These are phyloP conservation scores for Prochilodus magdalenae DNA, from an alignment of 2,113 vertebrate species.

Conservation along the genomic window DNA sequence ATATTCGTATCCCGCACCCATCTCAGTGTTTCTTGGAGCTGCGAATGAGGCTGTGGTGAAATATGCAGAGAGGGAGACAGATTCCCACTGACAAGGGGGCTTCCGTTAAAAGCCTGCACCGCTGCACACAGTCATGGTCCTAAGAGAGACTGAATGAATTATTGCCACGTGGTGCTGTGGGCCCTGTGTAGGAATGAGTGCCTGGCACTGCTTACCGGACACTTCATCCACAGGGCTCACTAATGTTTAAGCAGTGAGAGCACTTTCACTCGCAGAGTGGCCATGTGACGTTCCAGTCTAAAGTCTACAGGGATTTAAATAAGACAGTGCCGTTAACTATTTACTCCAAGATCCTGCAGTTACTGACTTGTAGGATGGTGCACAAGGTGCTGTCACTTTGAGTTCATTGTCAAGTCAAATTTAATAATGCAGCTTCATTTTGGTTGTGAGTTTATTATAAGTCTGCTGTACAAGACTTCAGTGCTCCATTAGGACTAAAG, in stretches of 20 bases:
- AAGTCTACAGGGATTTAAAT: not conserved
- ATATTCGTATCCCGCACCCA: no score
- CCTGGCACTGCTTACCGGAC: not conserved
- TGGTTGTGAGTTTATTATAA: not conserved
- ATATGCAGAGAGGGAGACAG: constrained; percentile 23
- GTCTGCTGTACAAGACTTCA: no score
- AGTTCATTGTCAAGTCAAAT: not conserved
- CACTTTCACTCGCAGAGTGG: no score
- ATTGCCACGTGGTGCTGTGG: constrained; percentile 12
- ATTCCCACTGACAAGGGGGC: constrained; percentile 28
- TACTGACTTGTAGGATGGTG: not conserved
- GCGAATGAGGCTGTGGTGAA: constrained; percentile 16
- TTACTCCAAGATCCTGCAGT: not conserved
- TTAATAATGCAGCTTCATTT: not conserved
- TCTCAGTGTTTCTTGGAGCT: not conserved
- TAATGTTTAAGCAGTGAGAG: constrained; percentile 29
- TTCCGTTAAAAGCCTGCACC: constrained; percentile 44
- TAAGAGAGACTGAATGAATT: constrained; percentile 29
- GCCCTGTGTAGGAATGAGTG: constrained; percentile 23
- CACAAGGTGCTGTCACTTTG: not conserved
- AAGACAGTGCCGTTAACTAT: not conserved
- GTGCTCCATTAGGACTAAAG: not conserved
- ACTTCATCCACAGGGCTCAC: constrained; percentile 19
- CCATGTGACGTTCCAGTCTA: not conserved
- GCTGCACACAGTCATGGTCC: not conserved